Conservation (phyloP, 2,113 vertebrate species). For the Rattus norvegicus region GRCr8 NC_086036.1:65959001-65959500, state of each 20-base stretch:
- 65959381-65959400: not conserved
- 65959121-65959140: not conserved
- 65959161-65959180: not conserved
- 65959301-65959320: not conserved
- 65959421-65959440: not conserved
- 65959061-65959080: not conserved
- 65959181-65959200: not conserved
- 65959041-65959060: not conserved
- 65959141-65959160: not conserved
- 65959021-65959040: not conserved
- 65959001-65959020: not conserved
- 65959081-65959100: not conserved
- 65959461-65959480: not conserved
- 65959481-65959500: not conserved
- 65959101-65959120: not conserved
- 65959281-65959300: conserved; percentile 1
- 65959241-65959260: not conserved
- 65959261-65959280: not conserved
- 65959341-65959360: not conserved
- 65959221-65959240: not conserved
- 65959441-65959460: not conserved
- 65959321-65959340: not conserved
- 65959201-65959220: not conserved
- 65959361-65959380: not conserved
- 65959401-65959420: not conserved